Base-by-base conservation (phyloP, 2,888 invertebrate species). In the Hipparchia semele region DNA sequence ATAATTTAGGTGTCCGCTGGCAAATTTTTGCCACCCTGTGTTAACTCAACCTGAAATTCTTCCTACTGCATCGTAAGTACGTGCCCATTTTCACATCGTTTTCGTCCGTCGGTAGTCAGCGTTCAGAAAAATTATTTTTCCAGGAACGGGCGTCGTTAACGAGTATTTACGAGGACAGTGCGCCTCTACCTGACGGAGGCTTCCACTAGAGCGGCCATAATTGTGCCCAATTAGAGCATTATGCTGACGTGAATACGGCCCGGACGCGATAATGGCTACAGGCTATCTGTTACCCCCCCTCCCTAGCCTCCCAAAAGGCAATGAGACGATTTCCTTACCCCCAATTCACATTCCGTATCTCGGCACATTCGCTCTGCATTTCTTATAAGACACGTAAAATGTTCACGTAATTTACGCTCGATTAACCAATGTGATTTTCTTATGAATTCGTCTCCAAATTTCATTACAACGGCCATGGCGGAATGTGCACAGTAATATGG, bases 201-300 rank as follows among this genome's bases (percentile, higher is more conserved):
- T 89, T 90, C 89, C 87, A 84, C 86, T 87, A 87, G 90, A 88
- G 90, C 89, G 88, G 83, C 83, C 87, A 90, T 94, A 93, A 94
- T 93, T 93, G 91, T 87, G 87, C 88, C 91, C 93, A 94, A 94
- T 94, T 94, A 94, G 91, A 91, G 88, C 90, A 91, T 94, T 91
- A 92, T 90, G 93, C 93, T 93, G 92, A 94, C 92, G 91, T 90
- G 91, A 91, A 92, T 92, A 90, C 87, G 89, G 89, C 89, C 87
- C 88, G 88, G 88, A 86, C 88, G 90, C 89, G 88, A 89, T 92
- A 92, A 91, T 89, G 86, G 89, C 83, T 91, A 92, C 91, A 33
- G 70, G 89, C 87, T 90, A 93, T 92, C 92, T 89, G 84, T 84
- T 81, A 79, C 77, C 79, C 80, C 80, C 81, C 76, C 76, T 39